Evolutionary conservation across 2,888 invertebrate species (phyloP).

Genomic region (Aphelenchoides bicaudatus): DNA sequence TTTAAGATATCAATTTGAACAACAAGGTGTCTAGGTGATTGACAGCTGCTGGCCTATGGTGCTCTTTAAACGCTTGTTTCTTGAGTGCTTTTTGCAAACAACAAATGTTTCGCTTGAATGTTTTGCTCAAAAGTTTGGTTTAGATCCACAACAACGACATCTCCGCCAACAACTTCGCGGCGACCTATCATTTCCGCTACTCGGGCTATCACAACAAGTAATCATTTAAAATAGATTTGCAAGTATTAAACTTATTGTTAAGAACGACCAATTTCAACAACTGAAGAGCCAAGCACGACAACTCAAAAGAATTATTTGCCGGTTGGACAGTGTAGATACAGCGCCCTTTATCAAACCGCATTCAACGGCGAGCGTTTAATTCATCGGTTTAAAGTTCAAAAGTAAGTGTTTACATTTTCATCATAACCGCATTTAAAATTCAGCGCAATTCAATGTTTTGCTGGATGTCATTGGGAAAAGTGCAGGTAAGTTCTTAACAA

Average conservation of each 20-base stretch:
- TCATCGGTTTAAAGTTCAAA: background rate
- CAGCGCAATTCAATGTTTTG: constrained; percentile 53
- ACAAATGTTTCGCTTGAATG: background rate
- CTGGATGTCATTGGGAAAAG: constrained; percentile 48
- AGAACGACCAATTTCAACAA: background rate
- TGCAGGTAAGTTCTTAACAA: no score
- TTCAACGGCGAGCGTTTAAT: constrained; percentile 46
- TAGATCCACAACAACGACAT: constrained; percentile 17
- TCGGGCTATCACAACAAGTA: constrained; percentile 12
- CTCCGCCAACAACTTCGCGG: constrained; percentile 23
- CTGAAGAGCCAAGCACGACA: constrained; percentile 16
- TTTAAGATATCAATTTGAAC: no score
- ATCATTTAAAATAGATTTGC: no score
- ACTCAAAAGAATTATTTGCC: constrained; percentile 40
- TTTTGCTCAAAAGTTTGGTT: background rate
- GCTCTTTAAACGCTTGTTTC: no score
- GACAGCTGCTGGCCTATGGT: no score
- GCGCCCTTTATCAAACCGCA: constrained; percentile 56
- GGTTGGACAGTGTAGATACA: constrained; percentile 53
- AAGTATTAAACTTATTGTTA: background rate
- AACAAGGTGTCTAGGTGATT: no score
- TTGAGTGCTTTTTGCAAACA: background rate
- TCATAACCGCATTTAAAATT: constrained; percentile 12
- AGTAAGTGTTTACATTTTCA: background rate
- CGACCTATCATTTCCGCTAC: constrained; percentile 12